Conservation (phyloP, 2,797 vertebrate genomes). For the Gymnocypris eckloni region DNA sequence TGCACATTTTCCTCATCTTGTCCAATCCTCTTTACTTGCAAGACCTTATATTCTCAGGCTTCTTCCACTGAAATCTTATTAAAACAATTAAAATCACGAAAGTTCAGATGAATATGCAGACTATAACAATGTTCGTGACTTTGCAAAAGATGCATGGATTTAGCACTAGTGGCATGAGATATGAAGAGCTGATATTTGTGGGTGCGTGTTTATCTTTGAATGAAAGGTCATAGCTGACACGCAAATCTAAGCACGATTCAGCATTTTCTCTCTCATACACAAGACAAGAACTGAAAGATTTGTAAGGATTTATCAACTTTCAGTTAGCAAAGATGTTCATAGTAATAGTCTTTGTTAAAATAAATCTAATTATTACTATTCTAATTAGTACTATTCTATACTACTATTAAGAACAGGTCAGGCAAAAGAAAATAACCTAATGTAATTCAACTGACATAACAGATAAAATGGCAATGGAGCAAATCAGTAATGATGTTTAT, state of each 20-base stretch:
- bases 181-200: not conserved
- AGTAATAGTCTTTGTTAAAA: not conserved
- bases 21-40: not conserved
- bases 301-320: not conserved
- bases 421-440: not conserved
- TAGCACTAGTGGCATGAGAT: not conserved
- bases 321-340: not conserved
- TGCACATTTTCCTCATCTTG: not conserved
- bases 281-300: not conserved
- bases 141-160: not conserved
- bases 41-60: not conserved
- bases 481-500: not conserved
- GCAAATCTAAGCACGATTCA: not conserved
- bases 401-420: not conserved
- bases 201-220: not conserved
- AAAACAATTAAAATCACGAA: not conserved
- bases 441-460: not conserved
- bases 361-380: not conserved
- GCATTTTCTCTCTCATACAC: not conserved
- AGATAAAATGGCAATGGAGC: not conserved
- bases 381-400: no score
- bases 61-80: not conserved
- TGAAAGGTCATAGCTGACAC: slow-evolving; percentile 16
- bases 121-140: not conserved
- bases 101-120: not conserved